Evolutionary conservation across 2,113 vertebrate genomes (phyloP), one percentile per base, ranked within the genome.

Genomic region (Stigmatopora argus): DNA sequence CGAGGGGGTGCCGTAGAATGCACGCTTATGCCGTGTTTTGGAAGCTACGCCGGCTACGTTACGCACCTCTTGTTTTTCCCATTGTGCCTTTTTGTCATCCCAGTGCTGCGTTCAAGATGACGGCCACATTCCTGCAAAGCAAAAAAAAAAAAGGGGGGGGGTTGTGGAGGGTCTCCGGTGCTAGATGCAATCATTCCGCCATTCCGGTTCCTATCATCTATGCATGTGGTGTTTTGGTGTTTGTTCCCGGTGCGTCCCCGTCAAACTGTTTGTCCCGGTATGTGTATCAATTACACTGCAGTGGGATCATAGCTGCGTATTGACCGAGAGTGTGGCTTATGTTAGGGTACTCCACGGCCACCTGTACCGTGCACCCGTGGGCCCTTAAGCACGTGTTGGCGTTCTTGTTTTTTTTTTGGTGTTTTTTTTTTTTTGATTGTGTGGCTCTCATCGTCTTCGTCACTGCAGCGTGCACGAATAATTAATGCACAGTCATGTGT

Each of bases 261-360:
- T 21, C 1, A 23, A 31, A 23, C 53, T 56, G 53, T 13, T 14
- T 56, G 26, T 56, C 23, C 53, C 15, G 80, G 86, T 84, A 65
- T 84, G 90, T 83, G 88, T 86, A 89, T 89, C 85, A 85, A 80
- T 89, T 87, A 86, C 88, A 80, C 74, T 74, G 82, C 82, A 75
- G 71, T 57, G 64, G 73, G 67, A 69, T 69, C 78, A 65, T 80
- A 76, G 18, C 59, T 46, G 59, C 17, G 19, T 56, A 26, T 23
- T 53, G 53, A 56, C 53, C 26, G 41, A 26, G 18, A n/a, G 62
- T 64, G 60, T 44, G 9, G 7, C 53, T 23, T 7, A 31, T 59
- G 46, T 46, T 47, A 35, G 46, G 26, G 46, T 47, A 64, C 46
- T 72, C 78, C 72, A 78, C 75, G 80, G 79, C 81, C 87, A 89